Conservation (phyloP, 2,113 vertebrate species). For the Epinephelus lanceolatus region DNA sequence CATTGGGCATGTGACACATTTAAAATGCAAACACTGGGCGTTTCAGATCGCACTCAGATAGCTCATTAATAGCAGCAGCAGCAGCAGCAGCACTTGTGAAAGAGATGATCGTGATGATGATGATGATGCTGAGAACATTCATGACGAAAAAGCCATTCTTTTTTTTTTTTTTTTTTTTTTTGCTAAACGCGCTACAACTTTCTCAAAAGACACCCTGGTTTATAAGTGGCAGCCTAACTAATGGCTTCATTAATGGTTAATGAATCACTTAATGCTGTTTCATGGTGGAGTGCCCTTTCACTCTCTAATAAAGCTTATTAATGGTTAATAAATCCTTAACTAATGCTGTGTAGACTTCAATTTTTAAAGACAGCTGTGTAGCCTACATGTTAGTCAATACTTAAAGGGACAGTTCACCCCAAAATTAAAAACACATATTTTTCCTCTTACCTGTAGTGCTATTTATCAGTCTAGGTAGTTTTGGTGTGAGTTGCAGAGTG, state of each 20-base stretch:
- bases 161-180: fast-evolving
- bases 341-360: too few species aligned
- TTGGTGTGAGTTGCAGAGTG: too few species aligned
- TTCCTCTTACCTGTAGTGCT: too few species aligned
- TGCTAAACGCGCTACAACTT: background rate
- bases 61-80: background rate
- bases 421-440: too few species aligned
- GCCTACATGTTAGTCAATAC: too few species aligned
- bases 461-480: too few species aligned
- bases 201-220: background rate
- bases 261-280: background rate
- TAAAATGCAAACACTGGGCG: slow-evolving; percentile 2
- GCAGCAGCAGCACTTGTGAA: background rate
- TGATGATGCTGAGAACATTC: background rate
- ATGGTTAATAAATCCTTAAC: too few species aligned
- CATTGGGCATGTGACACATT: slow-evolving; percentile 23
- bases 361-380: too few species aligned
- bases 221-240: background rate
- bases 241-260: background rate
- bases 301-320: background rate
- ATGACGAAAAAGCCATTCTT: background rate
- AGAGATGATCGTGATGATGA: background rate
- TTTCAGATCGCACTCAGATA: background rate
- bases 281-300: background rate
- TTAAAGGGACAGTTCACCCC: too few species aligned